Conservation (phyloP, 2,113 vertebrate species). For the Copsychus sechellarum region DNA sequence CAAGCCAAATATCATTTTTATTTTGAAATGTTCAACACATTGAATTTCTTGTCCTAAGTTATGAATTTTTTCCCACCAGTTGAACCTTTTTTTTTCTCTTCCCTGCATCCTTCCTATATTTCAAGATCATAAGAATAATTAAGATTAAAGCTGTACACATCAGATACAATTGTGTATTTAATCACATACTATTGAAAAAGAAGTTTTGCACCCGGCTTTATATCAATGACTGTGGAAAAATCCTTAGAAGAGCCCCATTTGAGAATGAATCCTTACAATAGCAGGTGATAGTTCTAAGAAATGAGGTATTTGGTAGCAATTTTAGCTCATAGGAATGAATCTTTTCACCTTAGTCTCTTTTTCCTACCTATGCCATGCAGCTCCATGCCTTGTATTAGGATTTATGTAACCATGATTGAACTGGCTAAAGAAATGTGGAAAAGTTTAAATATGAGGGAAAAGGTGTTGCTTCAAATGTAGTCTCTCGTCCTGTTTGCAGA, state of each 20-base stretch:
- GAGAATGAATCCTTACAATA: neutral
- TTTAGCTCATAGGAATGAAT: neutral
- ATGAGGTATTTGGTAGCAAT: neutral
- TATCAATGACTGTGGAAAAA: neutral
- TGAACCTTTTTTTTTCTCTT: neutral
- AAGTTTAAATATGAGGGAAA: neutral
- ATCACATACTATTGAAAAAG: neutral
- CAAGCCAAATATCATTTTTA: neutral
- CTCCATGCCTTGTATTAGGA: neutral
- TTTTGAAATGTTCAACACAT: neutral
- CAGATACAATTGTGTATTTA: neutral
- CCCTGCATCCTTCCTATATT: neutral
- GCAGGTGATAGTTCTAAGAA: neutral
- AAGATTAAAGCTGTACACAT: neutral
- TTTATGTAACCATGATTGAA: neutral
- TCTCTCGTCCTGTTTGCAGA: neutral
- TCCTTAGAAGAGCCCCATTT: neutral
- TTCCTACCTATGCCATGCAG: neutral
- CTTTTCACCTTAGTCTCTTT: neutral
- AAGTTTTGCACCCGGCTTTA: neutral
- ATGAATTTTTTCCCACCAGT: neutral
- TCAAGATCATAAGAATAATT: neutral
- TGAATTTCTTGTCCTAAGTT: neutral
- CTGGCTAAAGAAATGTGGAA: neutral
- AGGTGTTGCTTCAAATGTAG: neutral